phyloP scores from a whole-genome alignment of 2,888 invertebrate genomes.

The Rhabditoides inermis region DNA sequence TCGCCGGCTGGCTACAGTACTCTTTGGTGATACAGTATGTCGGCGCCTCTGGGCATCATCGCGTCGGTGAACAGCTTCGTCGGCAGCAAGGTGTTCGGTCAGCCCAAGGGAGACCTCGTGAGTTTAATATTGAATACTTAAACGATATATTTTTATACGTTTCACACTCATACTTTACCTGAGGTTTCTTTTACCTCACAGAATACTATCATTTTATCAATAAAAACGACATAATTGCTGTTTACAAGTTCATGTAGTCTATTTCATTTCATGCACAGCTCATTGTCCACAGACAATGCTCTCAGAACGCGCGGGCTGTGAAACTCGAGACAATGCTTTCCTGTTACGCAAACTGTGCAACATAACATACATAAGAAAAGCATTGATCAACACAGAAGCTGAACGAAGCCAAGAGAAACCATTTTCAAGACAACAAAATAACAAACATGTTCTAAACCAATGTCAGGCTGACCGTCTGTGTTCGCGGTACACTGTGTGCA shows the following conservation, averaged over 20 bases:
- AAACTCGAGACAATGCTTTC: not conserved
- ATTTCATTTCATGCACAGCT: not conserved
- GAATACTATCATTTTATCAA: not conserved
- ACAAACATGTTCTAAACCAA: not conserved
- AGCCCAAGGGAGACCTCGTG: conserved; percentile 50
- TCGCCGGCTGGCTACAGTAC: too few species aligned
- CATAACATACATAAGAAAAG: too few species aligned
- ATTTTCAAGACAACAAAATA: not conserved
- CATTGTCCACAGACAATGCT: not conserved
- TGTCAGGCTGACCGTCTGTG: conserved; percentile 48
- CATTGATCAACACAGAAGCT: too few species aligned
- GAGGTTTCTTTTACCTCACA: not conserved
- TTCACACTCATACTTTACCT: too few species aligned
- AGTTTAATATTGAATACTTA: conserved; percentile 15
- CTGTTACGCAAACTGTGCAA: too few species aligned
- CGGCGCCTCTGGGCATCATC: conserved; percentile 45
- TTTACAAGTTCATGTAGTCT: not conserved
- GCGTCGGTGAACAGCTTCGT: conserved; percentile 43
- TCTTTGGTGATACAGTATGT: conserved; percentile 31
- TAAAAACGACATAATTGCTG: not conserved
- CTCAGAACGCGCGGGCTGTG: conserved; percentile 5
- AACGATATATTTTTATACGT: too few species aligned
- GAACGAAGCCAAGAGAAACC: not conserved
- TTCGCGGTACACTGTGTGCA: conserved; percentile 39
- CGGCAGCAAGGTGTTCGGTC: conserved; percentile 44